Evolutionary conservation across 1,140 invertebrate genomes (phyloP), one percentile per base, ranked within the genome.

Genomic region (Archivesica marissinica): DNA sequence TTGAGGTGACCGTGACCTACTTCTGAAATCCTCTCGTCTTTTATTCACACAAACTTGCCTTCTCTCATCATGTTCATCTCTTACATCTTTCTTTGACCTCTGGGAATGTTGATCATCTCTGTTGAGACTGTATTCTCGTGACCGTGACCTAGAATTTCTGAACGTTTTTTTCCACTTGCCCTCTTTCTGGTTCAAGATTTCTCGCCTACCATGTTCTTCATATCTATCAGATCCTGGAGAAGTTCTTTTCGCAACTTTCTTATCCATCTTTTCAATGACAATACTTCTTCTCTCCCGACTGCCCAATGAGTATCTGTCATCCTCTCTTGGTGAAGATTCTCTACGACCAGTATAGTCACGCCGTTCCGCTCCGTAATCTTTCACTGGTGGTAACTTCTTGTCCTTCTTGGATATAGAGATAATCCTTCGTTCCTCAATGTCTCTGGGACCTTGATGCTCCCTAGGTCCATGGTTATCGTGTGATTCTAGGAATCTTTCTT

Each of bases 101-200:
- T 2, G 38, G 30, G 17, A 15, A 44, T 79, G 28, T n/a, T 64
- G 56, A 3, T 79, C 11, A 11, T 39, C 56, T n/a, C 30, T 56
- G 15, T n/a, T 54, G 3, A 38, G 35, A 38, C 50, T 76, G 50
- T 38, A 23, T 76, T 59, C 52, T 4, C 52, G 28, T 76, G 47
- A 54, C 39, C 76, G 39, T 78, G 54, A 64, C 47, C 39, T 78
- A 25, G 23, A 33, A 44, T 70, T 23, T 72, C 17, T 35, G 35
- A 66, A 44, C 35, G n/a, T 47, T 79, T 52, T 81, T 35, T 77
- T 86, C 39, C 70, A 33, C 35, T 74, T 52, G 52, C 33, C 47
- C 1, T 77, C 85, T 70, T 54, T 72, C 52, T 25, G 15, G 68
- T 66, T 17, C 25, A 41, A 2, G 17, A 11, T 64, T 38, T 74